Evolutionary conservation across 2,888 invertebrate genomes (phyloP).

Genomic region (Leptura quadrifasciata): DNA sequence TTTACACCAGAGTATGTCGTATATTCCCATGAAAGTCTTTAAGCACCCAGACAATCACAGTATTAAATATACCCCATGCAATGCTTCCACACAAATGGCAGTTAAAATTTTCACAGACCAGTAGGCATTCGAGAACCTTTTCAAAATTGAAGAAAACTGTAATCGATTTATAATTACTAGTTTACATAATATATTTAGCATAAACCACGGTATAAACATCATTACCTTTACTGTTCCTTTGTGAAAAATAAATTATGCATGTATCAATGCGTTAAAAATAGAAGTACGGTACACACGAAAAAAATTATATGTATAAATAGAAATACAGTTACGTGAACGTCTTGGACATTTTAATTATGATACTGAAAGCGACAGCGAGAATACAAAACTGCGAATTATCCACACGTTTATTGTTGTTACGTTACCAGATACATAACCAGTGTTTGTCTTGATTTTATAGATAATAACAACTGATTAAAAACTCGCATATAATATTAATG

Average conservation of each 20-base stretch:
- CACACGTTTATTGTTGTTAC: conserved; percentile 3
- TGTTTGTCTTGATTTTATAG: conserved; percentile 18
- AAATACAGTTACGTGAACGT: neutral
- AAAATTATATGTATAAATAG: neutral
- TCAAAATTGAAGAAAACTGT: too few species aligned
- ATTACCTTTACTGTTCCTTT: neutral
- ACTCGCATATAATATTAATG: conserved; percentile 26
- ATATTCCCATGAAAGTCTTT: too few species aligned
- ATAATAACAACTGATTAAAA: conserved; percentile 21
- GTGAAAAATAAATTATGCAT: neutral
- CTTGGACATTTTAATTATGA: neutral
- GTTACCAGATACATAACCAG: neutral
- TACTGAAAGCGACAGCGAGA: neutral
- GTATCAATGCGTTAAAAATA: neutral
- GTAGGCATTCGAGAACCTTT: too few species aligned
- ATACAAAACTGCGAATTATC: conserved; percentile 4
- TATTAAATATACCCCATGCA: too few species aligned
- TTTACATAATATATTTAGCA: too few species aligned
- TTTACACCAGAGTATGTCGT: too few species aligned
- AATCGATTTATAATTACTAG: too few species aligned
- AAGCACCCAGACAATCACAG: too few species aligned
- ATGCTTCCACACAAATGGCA: too few species aligned
- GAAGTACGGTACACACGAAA: neutral
- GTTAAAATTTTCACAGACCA: too few species aligned
- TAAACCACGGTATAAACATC: neutral